Evolutionary conservation across 2,113 vertebrate species (phyloP), one percentile per base, ranked within the genome.

Genomic region (Anguilla rostrata): DNA sequence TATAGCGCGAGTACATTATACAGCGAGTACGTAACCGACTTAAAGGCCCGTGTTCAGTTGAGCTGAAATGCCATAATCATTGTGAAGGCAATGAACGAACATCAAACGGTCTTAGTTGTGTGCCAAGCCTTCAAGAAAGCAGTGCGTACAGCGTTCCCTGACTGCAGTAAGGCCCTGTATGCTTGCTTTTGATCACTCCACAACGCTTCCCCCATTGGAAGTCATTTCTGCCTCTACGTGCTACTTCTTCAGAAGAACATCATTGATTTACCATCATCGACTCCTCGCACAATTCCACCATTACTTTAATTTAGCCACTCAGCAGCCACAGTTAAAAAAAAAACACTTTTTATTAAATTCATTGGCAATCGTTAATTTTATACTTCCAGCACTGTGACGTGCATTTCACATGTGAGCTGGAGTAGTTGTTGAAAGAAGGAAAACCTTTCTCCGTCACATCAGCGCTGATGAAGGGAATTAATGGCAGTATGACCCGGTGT

Each of bases 11-110:
- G 34, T 34, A 34, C 20, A n/a, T n/a, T n/a, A 71, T 71, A n/a
- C 5, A 85, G 89, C 90, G 89, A 46, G 43, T 46, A 46, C 88
- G 84, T 91, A 86, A 88, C 86, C 86, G 89, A 81, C 87, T 90
- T 83, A 80, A 90, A 91, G 78, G 87, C 66, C 81, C 86, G 57
- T 88, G 89, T 88, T 78, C 88, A 91, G 83, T 86, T 87, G 85
- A 88, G 85, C 88, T 53, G 7, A 53, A 53, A 60, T 90, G 86
- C 86, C 82, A 86, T 88, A 81, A 88, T 91, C 88, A 91, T 26
- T 66, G 60, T 26, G 60, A 53, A 53, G 60, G 60, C 22, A 89
- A 81, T 82, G 39, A 89, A 91, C 89, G 88, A 26, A 66, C 22
- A 22, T 66, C 60, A 26, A 66, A 66, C 60, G 60, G 4, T 22